phyloP scores from a whole-genome alignment of 2,113 vertebrate genomes.

The Sylvia atricapilla region DNA sequence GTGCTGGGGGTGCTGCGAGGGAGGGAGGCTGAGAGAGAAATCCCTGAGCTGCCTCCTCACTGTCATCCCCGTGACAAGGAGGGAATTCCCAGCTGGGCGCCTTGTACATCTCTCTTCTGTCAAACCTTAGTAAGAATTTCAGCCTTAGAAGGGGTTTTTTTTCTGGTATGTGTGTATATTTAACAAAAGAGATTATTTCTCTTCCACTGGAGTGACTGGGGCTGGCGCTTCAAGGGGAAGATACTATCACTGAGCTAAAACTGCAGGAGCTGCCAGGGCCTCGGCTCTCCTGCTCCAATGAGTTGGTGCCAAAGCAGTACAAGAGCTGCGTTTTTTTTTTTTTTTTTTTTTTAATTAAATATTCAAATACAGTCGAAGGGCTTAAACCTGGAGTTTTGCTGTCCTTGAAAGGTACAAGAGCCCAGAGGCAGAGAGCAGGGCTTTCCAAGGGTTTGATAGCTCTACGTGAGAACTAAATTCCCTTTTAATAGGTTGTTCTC shows the following conservation, averaged over 20 bases:
- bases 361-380: neutral
- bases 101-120: neutral
- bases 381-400: neutral
- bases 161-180: rapidly evolving
- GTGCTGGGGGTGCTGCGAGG: neutral
- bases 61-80: neutral
- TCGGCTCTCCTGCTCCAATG: neutral
- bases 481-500: conserved; percentile 50
- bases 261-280: neutral
- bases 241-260: neutral
- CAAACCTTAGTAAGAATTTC: neutral
- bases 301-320: neutral
- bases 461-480: conserved; percentile 23
- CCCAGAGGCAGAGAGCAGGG: neutral
- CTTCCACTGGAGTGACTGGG: neutral
- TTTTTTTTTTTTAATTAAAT: neutral
- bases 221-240: neutral
- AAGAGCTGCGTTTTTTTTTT: neutral
- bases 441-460: conserved; percentile 11
- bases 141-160: neutral
- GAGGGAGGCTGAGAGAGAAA: neutral
- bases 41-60: neutral
- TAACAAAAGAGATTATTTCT: neutral
- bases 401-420: conserved; percentile 5
- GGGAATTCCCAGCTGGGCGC: conserved; percentile 23